A percentile compares a stretch with the other conserved stretches of the same genome.
These are phyloP conservation scores for Metellina segmentata DNA, from an alignment of 2,888 invertebrate genomes.

Conservation along the genomic window DNA sequence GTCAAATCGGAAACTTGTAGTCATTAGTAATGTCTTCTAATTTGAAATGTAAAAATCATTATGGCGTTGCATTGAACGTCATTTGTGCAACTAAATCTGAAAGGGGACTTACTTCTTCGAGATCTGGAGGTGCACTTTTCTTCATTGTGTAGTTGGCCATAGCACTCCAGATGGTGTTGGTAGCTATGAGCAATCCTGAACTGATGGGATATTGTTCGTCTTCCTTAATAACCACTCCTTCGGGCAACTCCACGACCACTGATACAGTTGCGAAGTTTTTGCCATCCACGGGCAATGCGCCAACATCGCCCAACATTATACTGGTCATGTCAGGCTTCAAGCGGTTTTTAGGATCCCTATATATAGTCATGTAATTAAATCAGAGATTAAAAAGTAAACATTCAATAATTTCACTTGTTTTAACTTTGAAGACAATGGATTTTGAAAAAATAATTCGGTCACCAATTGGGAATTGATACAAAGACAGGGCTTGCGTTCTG, in stretches of 20 bases:
- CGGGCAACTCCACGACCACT: constrained; percentile 68
- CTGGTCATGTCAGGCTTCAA: constrained; percentile 71
- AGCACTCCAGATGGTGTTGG: constrained; percentile 75
- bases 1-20: too few species aligned
- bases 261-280: constrained; percentile 64
- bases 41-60: too few species aligned
- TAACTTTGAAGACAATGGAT: not conserved
- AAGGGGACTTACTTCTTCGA: constrained; percentile 43
- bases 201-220: constrained; percentile 75
- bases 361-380: not conserved
- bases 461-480: too few species aligned
- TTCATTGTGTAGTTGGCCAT: constrained; percentile 76
- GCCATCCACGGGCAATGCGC: constrained; percentile 68
- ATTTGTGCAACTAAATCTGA: too few species aligned
- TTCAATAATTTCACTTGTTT: not conserved
- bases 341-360: constrained; percentile 60
- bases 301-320: constrained; percentile 72
- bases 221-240: constrained; percentile 45
- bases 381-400: not conserved
- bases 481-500: too few species aligned
- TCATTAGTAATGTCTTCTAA: too few species aligned
- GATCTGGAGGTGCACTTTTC: constrained; percentile 44
- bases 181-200: constrained; percentile 71
- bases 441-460: not conserved
- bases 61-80: too few species aligned